phyloP scores from a whole-genome alignment of 2,888 invertebrate genomes.

The Bombylius discolor region DNA sequence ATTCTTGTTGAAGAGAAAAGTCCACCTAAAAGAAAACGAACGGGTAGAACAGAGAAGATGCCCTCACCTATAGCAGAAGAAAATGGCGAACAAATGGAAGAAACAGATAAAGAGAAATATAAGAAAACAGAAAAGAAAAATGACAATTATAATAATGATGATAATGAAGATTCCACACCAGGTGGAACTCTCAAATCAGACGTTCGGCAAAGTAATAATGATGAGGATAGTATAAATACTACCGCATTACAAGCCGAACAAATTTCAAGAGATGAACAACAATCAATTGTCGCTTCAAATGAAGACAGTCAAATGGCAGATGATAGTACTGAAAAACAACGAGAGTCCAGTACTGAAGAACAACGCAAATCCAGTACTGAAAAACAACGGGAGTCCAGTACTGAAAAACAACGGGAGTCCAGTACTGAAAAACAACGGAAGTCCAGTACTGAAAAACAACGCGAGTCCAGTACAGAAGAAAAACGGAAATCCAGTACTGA shows the following conservation, averaged over 20 bases:
- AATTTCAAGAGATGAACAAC: too few relatives aligned
- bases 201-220: neutral
- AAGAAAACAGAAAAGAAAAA: neutral
- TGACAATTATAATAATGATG: neutral
- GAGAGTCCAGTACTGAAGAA: neutral
- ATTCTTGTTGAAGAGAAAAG: neutral
- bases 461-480: neutral
- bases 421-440: too few relatives aligned
- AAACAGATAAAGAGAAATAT: neutral
- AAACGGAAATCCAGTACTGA: neutral
- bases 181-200: too few relatives aligned
- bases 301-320: neutral
- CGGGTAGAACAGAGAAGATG: conserved; percentile 19
- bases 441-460: neutral
- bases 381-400: neutral
- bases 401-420: too few relatives aligned
- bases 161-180: neutral
- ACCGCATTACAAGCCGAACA: too few relatives aligned
- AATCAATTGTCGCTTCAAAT: neutral
- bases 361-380: neutral
- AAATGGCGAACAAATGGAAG: conserved; percentile 28
- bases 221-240: neutral
- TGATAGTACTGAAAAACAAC: neutral
- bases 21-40: conserved; percentile 1
- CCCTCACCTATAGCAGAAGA: conserved; percentile 38